phyloP scores from a whole-genome alignment of 2,888 invertebrate genomes.

The Gordius sp. region DNA sequence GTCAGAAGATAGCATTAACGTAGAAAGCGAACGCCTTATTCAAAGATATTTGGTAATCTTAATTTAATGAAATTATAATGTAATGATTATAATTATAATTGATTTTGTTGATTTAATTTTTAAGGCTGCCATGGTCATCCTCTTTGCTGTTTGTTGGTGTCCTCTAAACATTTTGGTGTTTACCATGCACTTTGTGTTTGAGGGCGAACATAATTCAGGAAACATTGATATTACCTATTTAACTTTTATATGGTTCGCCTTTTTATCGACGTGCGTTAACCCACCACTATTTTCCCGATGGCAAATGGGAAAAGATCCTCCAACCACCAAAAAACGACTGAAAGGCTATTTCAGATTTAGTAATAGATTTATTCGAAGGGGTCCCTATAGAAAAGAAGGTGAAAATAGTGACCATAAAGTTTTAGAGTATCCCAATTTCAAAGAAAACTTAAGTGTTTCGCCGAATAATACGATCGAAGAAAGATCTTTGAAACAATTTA shows the following conservation, averaged over 20 bases:
- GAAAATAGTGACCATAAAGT: too few relatives aligned
- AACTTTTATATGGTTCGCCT: slow-evolving; percentile 44
- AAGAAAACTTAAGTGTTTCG: too few relatives aligned
- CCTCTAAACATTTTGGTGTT: slow-evolving; percentile 40
- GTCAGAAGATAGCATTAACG: slow-evolving; percentile 32
- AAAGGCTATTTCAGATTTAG: slow-evolving; percentile 26
- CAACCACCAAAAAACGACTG: slow-evolving; percentile 26
- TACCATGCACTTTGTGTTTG: slow-evolving; percentile 39
- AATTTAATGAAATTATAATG: background rate
- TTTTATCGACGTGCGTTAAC: slow-evolving; percentile 40
- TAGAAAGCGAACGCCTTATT: background rate
- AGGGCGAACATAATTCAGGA: slow-evolving; percentile 42
- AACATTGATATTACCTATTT: slow-evolving; percentile 43
- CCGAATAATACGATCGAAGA: too few relatives aligned
- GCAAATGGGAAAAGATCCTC: too few relatives aligned
- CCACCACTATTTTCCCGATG: too few relatives aligned
- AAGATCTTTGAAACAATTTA: too few relatives aligned
- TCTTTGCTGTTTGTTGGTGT: slow-evolving; percentile 41
- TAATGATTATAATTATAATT: background rate
- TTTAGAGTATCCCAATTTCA: too few relatives aligned
- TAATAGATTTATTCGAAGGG: too few relatives aligned
- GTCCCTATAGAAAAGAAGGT: too few relatives aligned
- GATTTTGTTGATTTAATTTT: background rate
- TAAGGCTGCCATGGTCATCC: slow-evolving; percentile 39
- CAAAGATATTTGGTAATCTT: slow-evolving; percentile 7